Percentiles rank a stretch among this genome's conserved stretches.
Conservation (phyloP, 1,140 invertebrate genomes). For the Lepidotrigona ventralis region DNA sequence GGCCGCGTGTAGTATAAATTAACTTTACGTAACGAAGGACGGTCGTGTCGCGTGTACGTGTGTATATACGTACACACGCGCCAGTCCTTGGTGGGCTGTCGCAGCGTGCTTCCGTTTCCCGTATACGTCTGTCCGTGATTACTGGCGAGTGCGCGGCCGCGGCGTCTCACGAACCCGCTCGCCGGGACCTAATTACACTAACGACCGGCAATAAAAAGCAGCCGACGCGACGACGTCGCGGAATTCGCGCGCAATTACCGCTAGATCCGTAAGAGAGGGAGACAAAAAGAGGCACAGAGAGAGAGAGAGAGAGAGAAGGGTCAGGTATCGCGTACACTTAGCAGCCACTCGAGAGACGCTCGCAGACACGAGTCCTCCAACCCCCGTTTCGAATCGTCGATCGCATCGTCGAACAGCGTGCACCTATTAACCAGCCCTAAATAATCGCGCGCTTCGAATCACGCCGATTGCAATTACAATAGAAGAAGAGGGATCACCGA, state of each 20-base stretch:
- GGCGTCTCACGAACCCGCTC: conserved; percentile 36
- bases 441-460: conserved; percentile 43
- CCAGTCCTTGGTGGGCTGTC: neutral
- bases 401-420: conserved; percentile 21
- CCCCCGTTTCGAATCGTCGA: neutral
- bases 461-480: neutral
- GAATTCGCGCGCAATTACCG: conserved; percentile 66
- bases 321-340: conserved; percentile 48
- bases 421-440: conserved; percentile 30
- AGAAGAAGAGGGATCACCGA: neutral
- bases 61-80: neutral
- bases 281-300: no score
- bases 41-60: neutral
- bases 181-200: conserved; percentile 64
- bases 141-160: conserved; percentile 20
- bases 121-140: conserved; percentile 47
- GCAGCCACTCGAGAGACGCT: conserved; percentile 30
- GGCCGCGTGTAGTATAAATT: conserved; percentile 37
- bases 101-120: conserved; percentile 38
- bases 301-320: neutral
- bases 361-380: conserved; percentile 21
- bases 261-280: conserved; percentile 32
- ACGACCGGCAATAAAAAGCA: conserved; percentile 67
- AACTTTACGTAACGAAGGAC: conserved; percentile 35
- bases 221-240: conserved; percentile 62